phyloP scores from a whole-genome alignment of 2,113 vertebrate species.

The Lepus timidus region DNA sequence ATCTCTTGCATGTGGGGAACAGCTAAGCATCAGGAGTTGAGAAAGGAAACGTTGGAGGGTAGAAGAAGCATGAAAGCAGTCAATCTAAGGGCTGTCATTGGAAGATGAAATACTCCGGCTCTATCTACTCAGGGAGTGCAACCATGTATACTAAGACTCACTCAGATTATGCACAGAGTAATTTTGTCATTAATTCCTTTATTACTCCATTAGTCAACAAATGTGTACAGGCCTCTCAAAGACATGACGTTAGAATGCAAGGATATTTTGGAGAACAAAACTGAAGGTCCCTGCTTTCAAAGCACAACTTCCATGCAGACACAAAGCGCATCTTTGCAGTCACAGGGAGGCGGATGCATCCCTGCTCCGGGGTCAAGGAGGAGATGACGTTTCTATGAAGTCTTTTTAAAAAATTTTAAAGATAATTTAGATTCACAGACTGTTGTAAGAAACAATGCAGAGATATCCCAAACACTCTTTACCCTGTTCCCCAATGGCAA shows the following conservation, averaged over 20 bases:
- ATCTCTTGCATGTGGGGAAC: not conserved
- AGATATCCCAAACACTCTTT: not conserved
- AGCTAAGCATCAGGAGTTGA: not conserved
- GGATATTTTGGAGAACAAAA: not conserved
- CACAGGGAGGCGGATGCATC: not conserved
- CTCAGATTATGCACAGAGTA: not conserved
- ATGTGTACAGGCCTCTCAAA: not conserved
- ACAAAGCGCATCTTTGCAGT: not conserved
- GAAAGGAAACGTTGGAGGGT: not conserved
- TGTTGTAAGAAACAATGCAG: not conserved
- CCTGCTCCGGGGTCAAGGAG: not conserved
- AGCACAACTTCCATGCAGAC: not conserved
- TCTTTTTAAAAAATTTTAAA: not conserved
- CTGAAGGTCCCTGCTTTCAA: not conserved
- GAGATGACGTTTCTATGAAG: not conserved
- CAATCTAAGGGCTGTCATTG: not conserved
- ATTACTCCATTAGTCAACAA: not conserved
- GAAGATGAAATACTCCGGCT: not conserved
- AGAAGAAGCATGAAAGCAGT: not conserved
- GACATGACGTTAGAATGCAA: not conserved
- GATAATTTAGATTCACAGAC: not conserved
- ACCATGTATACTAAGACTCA: not conserved
- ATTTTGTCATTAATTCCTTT: not conserved
- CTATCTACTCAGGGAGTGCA: not conserved
- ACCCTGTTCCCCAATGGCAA: not conserved